Evolutionary conservation across 1,140 invertebrate species (phyloP).

Genomic region (Chionoecetes opilio): DNA sequence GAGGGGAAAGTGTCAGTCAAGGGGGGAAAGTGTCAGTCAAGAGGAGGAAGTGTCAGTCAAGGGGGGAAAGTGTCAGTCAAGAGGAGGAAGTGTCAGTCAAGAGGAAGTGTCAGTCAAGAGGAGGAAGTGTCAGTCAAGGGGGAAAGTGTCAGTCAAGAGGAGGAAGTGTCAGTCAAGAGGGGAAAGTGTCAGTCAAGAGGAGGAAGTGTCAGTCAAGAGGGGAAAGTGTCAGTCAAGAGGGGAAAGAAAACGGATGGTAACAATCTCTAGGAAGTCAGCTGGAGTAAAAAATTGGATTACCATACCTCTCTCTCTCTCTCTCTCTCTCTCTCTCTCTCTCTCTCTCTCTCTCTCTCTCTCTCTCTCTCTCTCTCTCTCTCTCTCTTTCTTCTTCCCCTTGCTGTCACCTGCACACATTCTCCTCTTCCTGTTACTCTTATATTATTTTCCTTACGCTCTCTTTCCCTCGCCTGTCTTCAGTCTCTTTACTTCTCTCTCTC

Average conservation of each 20-base stretch:
- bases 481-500: neutral
- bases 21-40: neutral
- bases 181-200: neutral
- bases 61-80: neutral
- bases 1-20: no score
- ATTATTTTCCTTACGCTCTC: neutral
- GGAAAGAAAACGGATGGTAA: no score
- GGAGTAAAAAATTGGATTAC: neutral
- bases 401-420: neutral
- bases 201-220: neutral
- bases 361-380: neutral
- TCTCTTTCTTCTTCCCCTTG: neutral
- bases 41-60: neutral
- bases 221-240: neutral
- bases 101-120: neutral
- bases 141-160: neutral
- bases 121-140: neutral
- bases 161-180: neutral
- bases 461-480: neutral
- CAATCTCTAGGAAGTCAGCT: neutral
- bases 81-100: neutral
- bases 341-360: slow-evolving; percentile 29
- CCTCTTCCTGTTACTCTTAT: slow-evolving; percentile 33
- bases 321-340: neutral
- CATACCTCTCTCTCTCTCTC: slow-evolving; percentile 18